Evolutionary conservation across 2,888 invertebrate genomes (phyloP), one percentile per base, ranked within the genome.

Genomic region (Eristalis intricaria): DNA sequence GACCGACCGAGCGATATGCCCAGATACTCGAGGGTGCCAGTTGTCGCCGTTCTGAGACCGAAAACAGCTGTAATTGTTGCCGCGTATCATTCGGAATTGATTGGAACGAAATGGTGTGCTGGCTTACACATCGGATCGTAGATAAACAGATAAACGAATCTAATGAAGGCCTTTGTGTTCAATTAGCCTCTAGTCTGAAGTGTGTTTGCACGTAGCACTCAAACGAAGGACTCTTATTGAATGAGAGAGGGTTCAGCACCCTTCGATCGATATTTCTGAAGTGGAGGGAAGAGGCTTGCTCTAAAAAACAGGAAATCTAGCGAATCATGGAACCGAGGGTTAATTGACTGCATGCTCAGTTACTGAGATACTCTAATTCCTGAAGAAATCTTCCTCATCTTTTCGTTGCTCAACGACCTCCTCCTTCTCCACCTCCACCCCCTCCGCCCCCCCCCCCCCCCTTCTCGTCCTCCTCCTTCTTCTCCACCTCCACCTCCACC

Each of bases 21-120:
- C 19, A n/a, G 19, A 50, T 19, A 50, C 50, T 50, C 19, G 50
- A 50, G 60, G 19, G 60, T 26, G 60, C 60, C 26, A 60, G 23
- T 50, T 74, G 23, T 32, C 32, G 15, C 66, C 74, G 69, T 80
- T 80, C 50, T 50, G 50, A n/a, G 50, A 50, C 19, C 50, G 19
- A 63, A 64, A 75, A 63, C 63, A 75, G 81, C 81, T 74, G 81
- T 68, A 69, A 63, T 69, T 22, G 40, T 35, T 56, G 40, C 50
- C 32, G 26, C 60, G 43, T 60, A 60, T 69, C 10, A 50, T 11
- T 69, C n/a, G 13, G 58, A 68, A 64, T 61, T 50, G 63, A 50
- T 66, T 66, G 26, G 11, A 56, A 56, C 7, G 50, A 29, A 29
- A 29, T 50, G 68, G 32, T 50, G 26, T 56, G 68, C 13, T 10